Evolutionary conservation across 2,888 invertebrate species (phyloP), one percentile per base, ranked within the genome.

Genomic region (Cylindroiulus punctatus): DNA sequence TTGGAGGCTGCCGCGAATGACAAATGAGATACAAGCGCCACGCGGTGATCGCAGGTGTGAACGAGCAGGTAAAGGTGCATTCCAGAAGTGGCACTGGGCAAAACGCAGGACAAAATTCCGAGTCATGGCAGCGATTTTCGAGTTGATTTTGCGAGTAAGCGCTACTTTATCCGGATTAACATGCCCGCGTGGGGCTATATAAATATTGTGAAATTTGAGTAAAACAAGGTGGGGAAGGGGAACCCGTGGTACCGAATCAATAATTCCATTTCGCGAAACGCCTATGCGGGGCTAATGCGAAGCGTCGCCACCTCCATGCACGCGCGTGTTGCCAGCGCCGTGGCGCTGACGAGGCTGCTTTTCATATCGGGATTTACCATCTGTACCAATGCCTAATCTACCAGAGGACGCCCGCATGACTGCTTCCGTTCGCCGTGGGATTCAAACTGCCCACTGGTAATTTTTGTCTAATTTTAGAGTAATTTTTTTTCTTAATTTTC

Each of bases 1-100:
- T 47, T 47, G 47, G 47, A 47, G 47, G 47, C 47, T 47, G 47
- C 47, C 47, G 47, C 47, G 47, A 47, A 47, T 47, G 47, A 47
- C 47, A 47, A 47, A 47, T 47, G 47, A 47, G 47, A 47, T 47
- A 47, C 47, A 47, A 47, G 47, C 47, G 5, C 2, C 47, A 47
- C 47, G 47, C 47, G 47, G 47, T 7, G 47, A 47, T 47, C 17
- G 47, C 47, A 47, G 47, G 47, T 47, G 47, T 47, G 47, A 47
- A 47, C 47, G 47, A 47, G 47, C 14, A 47, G 47, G 47, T 47
- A 47, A 47, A 47, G 17, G 47, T 2, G 47, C 47, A 47, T 47
- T 47, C 47, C 47, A 10, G 47, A 47, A 47, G 47, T 47, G 47
- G 47, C 47, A 47, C 14, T 47, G 47, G 10, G 47, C 5, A 47